Conservation (phyloP, 2,113 vertebrate genomes). For the Danionella cerebrum region DNA sequence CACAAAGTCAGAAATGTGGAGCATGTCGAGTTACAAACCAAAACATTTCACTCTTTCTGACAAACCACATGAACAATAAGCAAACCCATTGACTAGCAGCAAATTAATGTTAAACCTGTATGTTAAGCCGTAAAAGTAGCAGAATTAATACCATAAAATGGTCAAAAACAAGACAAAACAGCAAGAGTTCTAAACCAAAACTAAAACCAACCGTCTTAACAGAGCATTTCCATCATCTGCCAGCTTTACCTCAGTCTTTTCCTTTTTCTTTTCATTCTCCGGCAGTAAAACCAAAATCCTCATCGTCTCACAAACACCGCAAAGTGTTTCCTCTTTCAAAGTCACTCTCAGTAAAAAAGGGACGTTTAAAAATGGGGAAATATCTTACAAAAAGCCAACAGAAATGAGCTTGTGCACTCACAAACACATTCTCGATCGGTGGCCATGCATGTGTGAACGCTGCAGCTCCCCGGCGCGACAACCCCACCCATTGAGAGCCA, state of each 20-base stretch:
- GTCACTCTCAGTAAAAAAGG: conserved; percentile 19
- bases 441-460: neutral
- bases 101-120: no score
- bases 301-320: conserved; percentile 45
- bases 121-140: neutral
- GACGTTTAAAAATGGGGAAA: conserved; percentile 65
- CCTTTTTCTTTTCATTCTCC: conserved; percentile 65
- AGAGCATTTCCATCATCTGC: no score
- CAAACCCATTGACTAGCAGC: no score
- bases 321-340: conserved; percentile 50
- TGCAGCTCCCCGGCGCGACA: neutral
- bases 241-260: conserved; percentile 56
- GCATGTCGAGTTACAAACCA: neutral
- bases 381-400: conserved; percentile 39
- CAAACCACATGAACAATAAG: neutral
- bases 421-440: neutral
- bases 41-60: neutral
- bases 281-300: conserved; percentile 65
- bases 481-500: conserved; percentile 28
- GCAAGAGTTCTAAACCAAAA: neutral
- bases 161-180: neutral
- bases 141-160: neutral
- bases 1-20: neutral
- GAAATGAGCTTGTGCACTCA: neutral
- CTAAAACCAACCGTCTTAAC: no score